Base-by-base conservation (phyloP, 2,797 vertebrate species). In the Crotalus adamanteus region DNA sequence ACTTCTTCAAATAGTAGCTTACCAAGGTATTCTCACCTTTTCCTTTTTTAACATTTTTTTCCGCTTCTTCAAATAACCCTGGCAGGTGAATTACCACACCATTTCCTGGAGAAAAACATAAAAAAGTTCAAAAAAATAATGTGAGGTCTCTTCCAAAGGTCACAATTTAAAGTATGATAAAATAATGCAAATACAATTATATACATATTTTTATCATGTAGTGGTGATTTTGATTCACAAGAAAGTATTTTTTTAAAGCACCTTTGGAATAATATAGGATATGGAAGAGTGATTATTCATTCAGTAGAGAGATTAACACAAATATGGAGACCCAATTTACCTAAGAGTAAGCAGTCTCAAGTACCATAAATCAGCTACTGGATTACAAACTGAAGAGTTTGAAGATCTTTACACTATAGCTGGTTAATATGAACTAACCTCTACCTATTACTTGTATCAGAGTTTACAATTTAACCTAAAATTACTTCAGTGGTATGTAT, bases 51-150 rank as follows among this genome's bases (percentile, higher is more conserved):
- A 98, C 94, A 92, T 99, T 99, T 98, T 99, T 99, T 95, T 98
- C 98, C 56, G 99, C 99, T 97, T 99, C 99, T 96, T 99, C 99
- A 95, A 99, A 99, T 94, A 99, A 98, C 94, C 99, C 99, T 2
- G 99, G 99, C 56, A 99, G 98, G 96, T 99, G 99, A 97, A 99
- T 99, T 89, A 99, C 99, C 6, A 99, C 99, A 13, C 99, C 99
- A 93, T 99, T 99, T 94, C 99, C 99, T 99, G 93, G 94, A 96
- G 65, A 89, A 96, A 96, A 95, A 60, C 8, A 95, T 87, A 1
- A 91, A 89, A 89, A 18, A 93, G 92, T 55, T 51, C 11, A 92
- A 61, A 92, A 92, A 0, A 92, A 91, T 47, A 86, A 88, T 0
- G 1, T 12, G 83, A 6, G 88, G n/a, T 92, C 28, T 86, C 87